Evolutionary conservation across 2,113 vertebrate genomes (phyloP), one percentile per base, ranked within the genome.

Genomic region (Phalacrocorax carbo): DNA sequence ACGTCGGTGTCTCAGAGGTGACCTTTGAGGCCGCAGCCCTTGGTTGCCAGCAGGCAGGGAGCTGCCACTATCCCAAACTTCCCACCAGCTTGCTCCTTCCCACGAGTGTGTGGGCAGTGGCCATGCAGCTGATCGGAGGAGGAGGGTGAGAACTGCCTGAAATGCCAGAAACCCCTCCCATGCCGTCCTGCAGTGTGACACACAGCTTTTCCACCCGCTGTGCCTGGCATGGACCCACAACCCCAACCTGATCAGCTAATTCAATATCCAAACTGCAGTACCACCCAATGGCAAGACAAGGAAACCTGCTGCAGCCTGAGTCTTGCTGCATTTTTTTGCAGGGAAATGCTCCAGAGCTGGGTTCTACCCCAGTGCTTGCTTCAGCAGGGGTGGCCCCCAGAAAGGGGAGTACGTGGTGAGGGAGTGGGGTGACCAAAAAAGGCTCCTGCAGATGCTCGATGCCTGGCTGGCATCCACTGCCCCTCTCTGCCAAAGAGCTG

Each of bases 1-100:
- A n/a, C 1, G 3, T 25, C 1, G 0, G 3, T 40, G 38, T 25
- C 52, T 69, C 6, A 0, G 40, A 48, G n/a, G 17, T 34, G 58
- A 52, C n/a, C 44, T 34, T 46, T 15, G 4, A 60, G 52, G 51
- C 30, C 3, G 2, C 2, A 3, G 46, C 11, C 61, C 61, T 79
- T 0, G 1, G 76, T n/a, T 2, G 3, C 38, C 1, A 1, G 23
- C 1, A 2, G 70, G 62, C 40, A 32, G 48, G 25, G 55, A 75
- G 40, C 42, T 57, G 62, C 57, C 2, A 1, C 64, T 49, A 38
- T 29, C 51, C 65, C 36, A 30, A 55, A 40, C 65, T 65, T 82
- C 70, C 64, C 8, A 2, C 54, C 58, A 94, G 64, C 73, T 77
- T 4, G 32, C n/a, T 73, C 69, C 68, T 65, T 71, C 62, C 64